Conservation (phyloP, 1,140 invertebrate genomes). For the Conus betulinus region DNA sequence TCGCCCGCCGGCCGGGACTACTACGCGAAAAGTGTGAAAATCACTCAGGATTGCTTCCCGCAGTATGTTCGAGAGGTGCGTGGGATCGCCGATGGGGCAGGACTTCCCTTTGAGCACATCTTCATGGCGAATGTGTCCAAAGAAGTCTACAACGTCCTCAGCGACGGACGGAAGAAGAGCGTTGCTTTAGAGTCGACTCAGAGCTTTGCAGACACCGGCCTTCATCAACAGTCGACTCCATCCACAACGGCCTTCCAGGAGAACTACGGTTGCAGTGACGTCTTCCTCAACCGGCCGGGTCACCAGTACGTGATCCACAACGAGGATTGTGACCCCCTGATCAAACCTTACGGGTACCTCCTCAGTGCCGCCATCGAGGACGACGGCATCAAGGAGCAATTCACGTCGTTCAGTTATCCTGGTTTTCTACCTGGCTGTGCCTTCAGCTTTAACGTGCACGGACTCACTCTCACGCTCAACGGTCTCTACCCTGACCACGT, state of each 20-base stretch:
- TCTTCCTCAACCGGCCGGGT: constrained; percentile 27
- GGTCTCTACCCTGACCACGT: constrained; percentile 23
- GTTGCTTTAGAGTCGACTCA: background rate
- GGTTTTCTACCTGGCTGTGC: constrained; percentile 30
- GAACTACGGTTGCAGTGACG: constrained; percentile 21
- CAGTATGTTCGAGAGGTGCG: constrained; percentile 41
- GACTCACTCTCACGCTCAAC: constrained; percentile 30
- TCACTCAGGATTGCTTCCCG: constrained; percentile 35
- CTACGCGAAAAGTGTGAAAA: constrained; percentile 25
- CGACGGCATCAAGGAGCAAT: constrained; percentile 30
- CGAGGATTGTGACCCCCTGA: constrained; percentile 35
- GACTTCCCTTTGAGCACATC: constrained; percentile 37
- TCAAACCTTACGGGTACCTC: constrained; percentile 36
- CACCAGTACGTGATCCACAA: constrained; percentile 35
- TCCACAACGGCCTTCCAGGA: background rate
- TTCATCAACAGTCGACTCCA: background rate
- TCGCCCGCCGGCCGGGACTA: constrained; percentile 24
- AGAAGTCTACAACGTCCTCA: constrained; percentile 32
- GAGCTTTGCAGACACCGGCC: background rate
- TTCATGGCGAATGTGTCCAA: constrained; percentile 38
- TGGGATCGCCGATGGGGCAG: constrained; percentile 8
- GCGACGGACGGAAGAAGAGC: background rate
- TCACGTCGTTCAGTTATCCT: constrained; percentile 30
- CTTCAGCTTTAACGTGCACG: constrained; percentile 30
- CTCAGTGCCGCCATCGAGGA: constrained; percentile 26